A percentile compares a stretch with the other conserved stretches of the same genome.
Conservation (phyloP, 1,140 invertebrate species). For the Heliothis virescens region DNA sequence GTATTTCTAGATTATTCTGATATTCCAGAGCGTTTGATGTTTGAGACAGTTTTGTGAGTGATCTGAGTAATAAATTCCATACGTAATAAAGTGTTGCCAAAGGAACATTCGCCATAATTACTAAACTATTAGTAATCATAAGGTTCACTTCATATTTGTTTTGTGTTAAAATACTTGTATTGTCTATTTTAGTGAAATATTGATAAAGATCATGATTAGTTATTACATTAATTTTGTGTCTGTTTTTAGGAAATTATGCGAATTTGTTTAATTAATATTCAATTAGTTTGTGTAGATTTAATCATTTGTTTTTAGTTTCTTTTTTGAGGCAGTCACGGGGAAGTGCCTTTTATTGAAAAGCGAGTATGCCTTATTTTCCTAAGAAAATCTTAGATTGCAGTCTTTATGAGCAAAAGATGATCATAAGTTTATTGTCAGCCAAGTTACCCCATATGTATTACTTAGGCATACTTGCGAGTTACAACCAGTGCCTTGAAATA, state of each 20-base stretch:
- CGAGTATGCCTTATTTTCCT: neutral
- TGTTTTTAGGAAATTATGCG: neutral
- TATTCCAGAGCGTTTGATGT: too few relatives aligned
- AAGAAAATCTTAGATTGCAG: neutral
- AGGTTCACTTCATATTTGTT: neutral
- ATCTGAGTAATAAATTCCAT: neutral
- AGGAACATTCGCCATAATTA: neutral
- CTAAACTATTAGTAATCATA: neutral
- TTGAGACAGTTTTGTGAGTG: neutral
- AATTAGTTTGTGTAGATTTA: conserved; percentile 38
- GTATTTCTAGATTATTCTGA: neutral
- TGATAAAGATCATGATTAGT: conserved; percentile 9
- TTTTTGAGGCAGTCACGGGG: conserved; percentile 12
- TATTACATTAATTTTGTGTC: neutral
- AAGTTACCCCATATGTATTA: too few relatives aligned
- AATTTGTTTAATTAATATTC: conserved; percentile 6
- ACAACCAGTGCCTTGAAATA: neutral
- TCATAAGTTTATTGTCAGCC: too few relatives aligned
- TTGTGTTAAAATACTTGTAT: conserved; percentile 4
- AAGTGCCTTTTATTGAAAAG: conserved; percentile 21
- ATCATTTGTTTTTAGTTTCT: conserved; percentile 39
- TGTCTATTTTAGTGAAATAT: conserved; percentile 16
- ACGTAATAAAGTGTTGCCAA: neutral
- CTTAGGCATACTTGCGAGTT: neutral
- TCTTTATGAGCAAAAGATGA: too few relatives aligned